Base-by-base conservation (phyloP, 2,797 vertebrate genomes). In the Brachyrhaphis roseni region DNA sequence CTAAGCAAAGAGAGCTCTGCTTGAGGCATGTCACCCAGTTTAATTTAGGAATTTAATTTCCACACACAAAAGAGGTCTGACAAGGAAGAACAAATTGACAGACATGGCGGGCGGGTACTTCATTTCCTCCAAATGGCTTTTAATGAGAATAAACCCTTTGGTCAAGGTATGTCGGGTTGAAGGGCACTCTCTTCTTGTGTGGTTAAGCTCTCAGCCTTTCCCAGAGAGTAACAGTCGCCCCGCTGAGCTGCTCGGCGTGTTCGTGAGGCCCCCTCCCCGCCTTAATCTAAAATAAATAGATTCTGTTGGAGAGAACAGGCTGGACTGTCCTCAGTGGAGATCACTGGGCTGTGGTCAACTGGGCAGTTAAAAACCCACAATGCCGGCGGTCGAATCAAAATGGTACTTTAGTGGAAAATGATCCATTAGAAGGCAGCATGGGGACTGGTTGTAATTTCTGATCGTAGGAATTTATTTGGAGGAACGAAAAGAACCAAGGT, bases 1-100 rank as follows among this genome's bases (percentile, higher is more conserved):
- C 78, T 76, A 79, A 81, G 87, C 82, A 87, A 86, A 93, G 80
- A 84, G 87, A 90, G 90, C 84, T 92, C 74, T 15, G 88, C 93
- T 93, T 78, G 88, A 91, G 87, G 89, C 88, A 72, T 79, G 55
- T 89, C 90, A 93, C 89, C 74, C 83, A 89, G 86, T 92, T 95
- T 94, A 94, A 95, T 95, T 95, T 92, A 91, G 92, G 91, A 94
- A 94, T 95, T 95, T 93, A 95, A 95, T 96, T 95, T 95, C 84
- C 90, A 90, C 91, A 89, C 90, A 91, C 90, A 93, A 95, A 95
- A 88, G 92, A 94, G 93, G 93, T 93, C 94, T 91, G 88, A 82
- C 84, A 91, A 91, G 82, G 90, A 91, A 90, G 89, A 90, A 90
- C 88, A 94, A 91, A 94, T 91, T 92, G 91, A 92, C 87, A 91